A percentile compares a stretch with the other conserved stretches of the same genome.
Conservation (phyloP, 2,113 vertebrate genomes). For the Apaloderma vittatum region DNA sequence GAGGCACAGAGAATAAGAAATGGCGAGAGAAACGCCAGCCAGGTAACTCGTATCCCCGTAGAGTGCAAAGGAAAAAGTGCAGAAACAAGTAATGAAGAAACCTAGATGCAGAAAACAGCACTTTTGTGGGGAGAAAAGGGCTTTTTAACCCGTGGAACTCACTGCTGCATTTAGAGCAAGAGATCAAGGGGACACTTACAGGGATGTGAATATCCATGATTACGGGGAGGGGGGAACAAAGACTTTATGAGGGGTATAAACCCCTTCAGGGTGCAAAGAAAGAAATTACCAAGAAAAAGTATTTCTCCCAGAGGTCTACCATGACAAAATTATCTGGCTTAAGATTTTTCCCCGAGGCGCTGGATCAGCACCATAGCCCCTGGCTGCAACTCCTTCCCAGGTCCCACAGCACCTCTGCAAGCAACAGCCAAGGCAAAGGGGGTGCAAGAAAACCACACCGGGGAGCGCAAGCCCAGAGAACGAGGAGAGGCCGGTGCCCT, state of each 20-base stretch:
- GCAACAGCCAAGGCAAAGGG: fast-evolving
- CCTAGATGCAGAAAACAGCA: fast-evolving
- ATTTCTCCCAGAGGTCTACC: background rate
- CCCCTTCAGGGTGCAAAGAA: background rate
- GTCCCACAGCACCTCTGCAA: background rate
- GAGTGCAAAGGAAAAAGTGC: fast-evolving
- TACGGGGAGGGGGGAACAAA: too few species aligned
- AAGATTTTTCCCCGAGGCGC: background rate
- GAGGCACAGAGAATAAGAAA: background rate
- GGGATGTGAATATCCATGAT: background rate
- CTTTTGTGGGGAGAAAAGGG: background rate
- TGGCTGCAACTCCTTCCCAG: background rate
- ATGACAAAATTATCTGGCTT: background rate
- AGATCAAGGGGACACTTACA: fast-evolving
- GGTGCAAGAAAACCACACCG: fast-evolving
- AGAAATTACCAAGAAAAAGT: background rate
- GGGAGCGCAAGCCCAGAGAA: background rate
- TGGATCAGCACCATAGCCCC: background rate
- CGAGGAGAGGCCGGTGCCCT: background rate
- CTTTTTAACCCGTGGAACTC: background rate
- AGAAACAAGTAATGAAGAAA: background rate
- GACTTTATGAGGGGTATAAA: background rate
- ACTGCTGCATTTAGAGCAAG: background rate
- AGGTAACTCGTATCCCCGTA: fast-evolving
- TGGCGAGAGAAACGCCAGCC: fast-evolving